Conservation (phyloP, 1,140 invertebrate species). For the Drosophila malerkotliana region DNA sequence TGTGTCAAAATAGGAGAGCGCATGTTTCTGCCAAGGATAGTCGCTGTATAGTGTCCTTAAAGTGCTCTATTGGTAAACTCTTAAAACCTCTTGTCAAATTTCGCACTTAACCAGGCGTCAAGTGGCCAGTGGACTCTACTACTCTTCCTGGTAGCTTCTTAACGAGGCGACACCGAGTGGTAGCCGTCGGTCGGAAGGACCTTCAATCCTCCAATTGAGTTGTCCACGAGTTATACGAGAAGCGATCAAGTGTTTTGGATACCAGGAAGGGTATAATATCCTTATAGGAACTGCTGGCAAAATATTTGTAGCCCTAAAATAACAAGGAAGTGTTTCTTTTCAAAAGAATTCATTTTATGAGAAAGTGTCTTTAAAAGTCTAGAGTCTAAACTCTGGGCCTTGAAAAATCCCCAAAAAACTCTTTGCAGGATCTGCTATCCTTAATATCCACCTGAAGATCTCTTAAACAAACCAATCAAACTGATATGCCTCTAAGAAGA, state of each 20-base stretch:
- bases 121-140: conserved; percentile 38
- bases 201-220: conserved; percentile 18
- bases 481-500: not conserved
- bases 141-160: conserved; percentile 62
- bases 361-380: too few relatives aligned
- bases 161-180: conserved; percentile 66
- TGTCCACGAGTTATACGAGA: conserved; percentile 2
- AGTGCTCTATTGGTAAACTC: not conserved
- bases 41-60: not conserved
- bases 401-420: not conserved
- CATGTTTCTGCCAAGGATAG: conserved; percentile 37
- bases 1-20: conserved; percentile 76
- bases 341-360: too few relatives aligned
- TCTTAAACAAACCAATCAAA: conserved; percentile 3
- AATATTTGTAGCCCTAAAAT: conserved; percentile 15
- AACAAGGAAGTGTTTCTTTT: conserved; percentile 11
- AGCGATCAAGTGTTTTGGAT: conserved; percentile 14
- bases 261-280: conserved; percentile 19
- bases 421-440: not conserved
- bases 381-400: too few relatives aligned
- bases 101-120: conserved; percentile 75
- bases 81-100: conserved; percentile 53
- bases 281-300: conserved; percentile 11
- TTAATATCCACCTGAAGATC: conserved; percentile 2
- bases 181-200: conserved; percentile 13